A percentile compares a stretch with the other conserved stretches of the same genome.
These are phyloP conservation scores for Progne subis DNA, from an alignment of 2,113 vertebrate genomes.

Conservation along the genomic window DNA sequence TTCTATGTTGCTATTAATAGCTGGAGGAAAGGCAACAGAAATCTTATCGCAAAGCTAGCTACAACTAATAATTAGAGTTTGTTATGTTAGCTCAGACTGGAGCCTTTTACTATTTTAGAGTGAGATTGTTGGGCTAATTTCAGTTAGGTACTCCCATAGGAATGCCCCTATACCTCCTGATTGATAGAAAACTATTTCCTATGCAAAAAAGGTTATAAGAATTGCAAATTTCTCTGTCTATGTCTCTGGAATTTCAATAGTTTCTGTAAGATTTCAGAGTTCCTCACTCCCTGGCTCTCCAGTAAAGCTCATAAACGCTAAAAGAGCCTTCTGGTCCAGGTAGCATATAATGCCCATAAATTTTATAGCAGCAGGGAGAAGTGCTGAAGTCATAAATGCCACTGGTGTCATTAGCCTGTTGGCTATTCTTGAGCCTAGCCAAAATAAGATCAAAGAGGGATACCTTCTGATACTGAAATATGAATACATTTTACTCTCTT, in stretches of 20 bases:
- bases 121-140: background rate
- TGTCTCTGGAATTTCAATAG: background rate
- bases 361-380: background rate
- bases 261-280: background rate
- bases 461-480: background rate
- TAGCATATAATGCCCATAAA: background rate
- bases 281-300: background rate
- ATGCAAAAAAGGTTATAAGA: background rate
- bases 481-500: background rate
- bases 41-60: background rate
- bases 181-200: background rate
- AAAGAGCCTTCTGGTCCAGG: background rate
- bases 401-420: background rate
- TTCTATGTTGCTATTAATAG: background rate
- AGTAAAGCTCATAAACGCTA: background rate
- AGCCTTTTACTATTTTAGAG: background rate
- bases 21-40: constrained; percentile 1
- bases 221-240: background rate
- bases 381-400: background rate
- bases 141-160: background rate
- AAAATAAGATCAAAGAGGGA: background rate
- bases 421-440: background rate
- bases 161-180: background rate
- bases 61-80: background rate
- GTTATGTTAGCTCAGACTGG: background rate